A percentile compares a stretch with the other conserved stretches of the same genome.
Conservation (phyloP, 2,888 invertebrate species). For the Onthophagus sagittarius region DNA sequence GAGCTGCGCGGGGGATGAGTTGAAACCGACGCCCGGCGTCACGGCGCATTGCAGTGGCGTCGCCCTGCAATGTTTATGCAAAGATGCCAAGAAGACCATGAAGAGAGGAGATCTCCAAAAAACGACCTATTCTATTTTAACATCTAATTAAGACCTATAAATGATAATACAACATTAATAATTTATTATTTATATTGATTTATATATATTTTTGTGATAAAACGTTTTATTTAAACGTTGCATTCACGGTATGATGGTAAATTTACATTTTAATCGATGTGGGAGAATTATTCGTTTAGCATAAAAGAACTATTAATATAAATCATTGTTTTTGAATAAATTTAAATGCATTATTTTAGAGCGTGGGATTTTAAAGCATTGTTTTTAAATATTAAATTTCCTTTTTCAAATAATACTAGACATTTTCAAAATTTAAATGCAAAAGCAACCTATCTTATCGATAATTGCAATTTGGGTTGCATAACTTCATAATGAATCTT, state of each 20-base stretch:
- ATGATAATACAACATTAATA: not conserved
- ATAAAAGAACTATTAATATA: not conserved
- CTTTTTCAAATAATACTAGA: too few relatives aligned
- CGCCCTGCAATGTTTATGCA: constrained; percentile 25
- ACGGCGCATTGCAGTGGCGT: constrained; percentile 34
- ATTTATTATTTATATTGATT: not conserved
- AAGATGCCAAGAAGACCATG: not conserved
- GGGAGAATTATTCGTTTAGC: not conserved
- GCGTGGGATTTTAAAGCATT: too few relatives aligned
- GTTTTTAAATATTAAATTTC: too few relatives aligned
- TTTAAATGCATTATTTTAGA: not conserved
- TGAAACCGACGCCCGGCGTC: constrained; percentile 30
- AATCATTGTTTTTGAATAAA: not conserved
- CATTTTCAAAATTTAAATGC: too few relatives aligned
- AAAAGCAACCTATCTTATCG: too few relatives aligned
- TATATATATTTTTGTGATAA: too few relatives aligned
- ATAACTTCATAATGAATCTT: too few relatives aligned
- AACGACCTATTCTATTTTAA: too few relatives aligned
- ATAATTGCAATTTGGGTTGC: too few relatives aligned
- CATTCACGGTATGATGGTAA: too few relatives aligned
- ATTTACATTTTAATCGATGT: not conserved
- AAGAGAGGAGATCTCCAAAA: not conserved
- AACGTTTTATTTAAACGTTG: too few relatives aligned
- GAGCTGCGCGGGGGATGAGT: not conserved
- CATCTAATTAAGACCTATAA: too few relatives aligned